These are phyloP conservation scores for Polyploca ridens DNA, from an alignment of 2,888 invertebrate species.

Conservation along the genomic window DNA sequence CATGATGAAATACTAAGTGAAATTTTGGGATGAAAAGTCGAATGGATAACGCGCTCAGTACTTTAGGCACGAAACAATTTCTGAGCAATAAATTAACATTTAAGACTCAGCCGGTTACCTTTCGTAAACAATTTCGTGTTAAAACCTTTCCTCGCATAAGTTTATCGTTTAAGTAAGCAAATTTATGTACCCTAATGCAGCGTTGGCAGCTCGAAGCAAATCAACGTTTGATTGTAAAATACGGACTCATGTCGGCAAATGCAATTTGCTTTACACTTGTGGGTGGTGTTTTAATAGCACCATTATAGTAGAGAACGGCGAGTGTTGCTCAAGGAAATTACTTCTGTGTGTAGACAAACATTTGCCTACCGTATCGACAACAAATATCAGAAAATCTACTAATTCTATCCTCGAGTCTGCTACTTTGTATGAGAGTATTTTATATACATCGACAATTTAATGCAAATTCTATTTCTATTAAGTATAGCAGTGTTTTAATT, in stretches of 20 bases:
- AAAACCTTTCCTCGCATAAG: constrained; percentile 62
- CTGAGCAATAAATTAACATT: constrained; percentile 64
- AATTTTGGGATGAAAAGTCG: neutral
- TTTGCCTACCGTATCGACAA: constrained; percentile 56
- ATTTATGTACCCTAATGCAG: constrained; percentile 78
- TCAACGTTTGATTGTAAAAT: constrained; percentile 82
- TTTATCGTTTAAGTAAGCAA: constrained; percentile 74
- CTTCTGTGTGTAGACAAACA: constrained; percentile 62
- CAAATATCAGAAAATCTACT: constrained; percentile 47
- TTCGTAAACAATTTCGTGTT: constrained; percentile 64
- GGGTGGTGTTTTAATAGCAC: constrained; percentile 81
- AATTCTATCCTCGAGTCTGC: neutral
- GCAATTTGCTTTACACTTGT: constrained; percentile 79
- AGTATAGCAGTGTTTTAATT: neutral
- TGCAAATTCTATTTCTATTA: neutral
- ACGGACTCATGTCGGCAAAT: constrained; percentile 74
- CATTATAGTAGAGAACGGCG: constrained; percentile 71
- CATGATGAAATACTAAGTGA: constrained; percentile 9
- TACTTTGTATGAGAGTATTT: neutral
- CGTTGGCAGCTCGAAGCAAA: constrained; percentile 74
- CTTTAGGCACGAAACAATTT: constrained; percentile 40
- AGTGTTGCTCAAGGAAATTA: constrained; percentile 77
- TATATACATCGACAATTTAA: neutral
- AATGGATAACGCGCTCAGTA: constrained; percentile 36
- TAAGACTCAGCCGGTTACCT: constrained; percentile 58